Conservation (phyloP, 2,888 invertebrate genomes). For the Chymomyza procnemis region DNA sequence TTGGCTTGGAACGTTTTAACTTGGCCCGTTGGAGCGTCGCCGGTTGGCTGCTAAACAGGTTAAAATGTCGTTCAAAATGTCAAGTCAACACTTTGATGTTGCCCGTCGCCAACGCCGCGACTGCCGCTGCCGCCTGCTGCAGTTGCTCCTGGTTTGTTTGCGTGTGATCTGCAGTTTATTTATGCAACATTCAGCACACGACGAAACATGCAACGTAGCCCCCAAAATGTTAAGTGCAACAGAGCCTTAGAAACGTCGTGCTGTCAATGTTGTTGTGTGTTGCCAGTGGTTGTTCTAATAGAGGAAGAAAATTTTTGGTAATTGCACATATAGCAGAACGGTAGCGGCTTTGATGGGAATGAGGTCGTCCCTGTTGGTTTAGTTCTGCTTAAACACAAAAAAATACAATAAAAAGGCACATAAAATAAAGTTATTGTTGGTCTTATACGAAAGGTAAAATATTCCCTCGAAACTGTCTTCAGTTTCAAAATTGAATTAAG, state of each 20-base stretch:
- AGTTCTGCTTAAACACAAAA: background rate
- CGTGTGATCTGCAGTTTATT: slow-evolving; percentile 71
- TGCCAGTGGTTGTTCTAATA: slow-evolving; percentile 47
- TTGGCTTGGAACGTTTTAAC: slow-evolving; percentile 9
- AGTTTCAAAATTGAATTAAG: no score
- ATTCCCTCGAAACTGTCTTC: no score
- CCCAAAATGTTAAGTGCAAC: slow-evolving; percentile 68
- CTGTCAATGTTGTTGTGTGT: slow-evolving; percentile 32
- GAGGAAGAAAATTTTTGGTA: slow-evolving; percentile 51
- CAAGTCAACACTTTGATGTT: slow-evolving; percentile 75
- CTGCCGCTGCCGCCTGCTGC: slow-evolving; percentile 22
- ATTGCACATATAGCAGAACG: slow-evolving; percentile 55
- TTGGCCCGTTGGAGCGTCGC: slow-evolving; percentile 26
- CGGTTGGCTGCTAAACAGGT: slow-evolving; percentile 65
- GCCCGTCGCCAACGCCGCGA: slow-evolving; percentile 48
- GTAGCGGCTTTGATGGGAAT: slow-evolving; percentile 54
- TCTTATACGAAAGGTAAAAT: background rate
- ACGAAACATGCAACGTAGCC: slow-evolving; percentile 67
- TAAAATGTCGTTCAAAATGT: slow-evolving; percentile 75
- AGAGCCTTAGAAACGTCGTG: slow-evolving; percentile 43
- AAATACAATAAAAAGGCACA: background rate
- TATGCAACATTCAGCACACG: slow-evolving; percentile 74
- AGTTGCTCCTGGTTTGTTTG: slow-evolving; percentile 51
- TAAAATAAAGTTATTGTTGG: background rate
- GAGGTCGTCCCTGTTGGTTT: slow-evolving; percentile 13